Conservation (phyloP, 2,113 vertebrate genomes). For the Galbula dea region DNA sequence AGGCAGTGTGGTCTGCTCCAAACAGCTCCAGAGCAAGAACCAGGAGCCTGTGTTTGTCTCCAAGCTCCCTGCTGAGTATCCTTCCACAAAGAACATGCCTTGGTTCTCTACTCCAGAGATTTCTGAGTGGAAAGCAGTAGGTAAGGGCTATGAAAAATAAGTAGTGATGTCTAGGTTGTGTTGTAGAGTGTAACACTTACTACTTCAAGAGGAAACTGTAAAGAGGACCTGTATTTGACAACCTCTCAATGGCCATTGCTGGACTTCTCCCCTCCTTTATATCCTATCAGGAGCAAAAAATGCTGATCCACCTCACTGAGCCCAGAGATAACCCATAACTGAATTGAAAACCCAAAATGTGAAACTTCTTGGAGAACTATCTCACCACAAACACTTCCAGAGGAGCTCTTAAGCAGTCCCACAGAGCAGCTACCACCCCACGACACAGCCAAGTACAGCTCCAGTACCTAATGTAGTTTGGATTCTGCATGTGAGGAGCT, state of each 20-base stretch:
- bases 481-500: neutral
- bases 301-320: neutral
- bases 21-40: neutral
- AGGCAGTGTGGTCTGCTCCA: slow-evolving; percentile 45
- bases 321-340: neutral
- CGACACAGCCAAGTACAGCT: neutral
- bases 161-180: neutral
- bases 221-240: neutral
- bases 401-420: neutral
- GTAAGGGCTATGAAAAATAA: neutral
- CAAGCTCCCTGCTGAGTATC: neutral
- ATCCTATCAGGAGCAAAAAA: neutral
- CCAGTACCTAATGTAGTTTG: neutral
- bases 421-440: neutral
- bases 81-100: neutral
- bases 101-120: neutral
- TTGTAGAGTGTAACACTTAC: neutral
- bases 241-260: neutral
- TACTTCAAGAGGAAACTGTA: neutral
- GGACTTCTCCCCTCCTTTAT: neutral
- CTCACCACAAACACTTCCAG: neutral
- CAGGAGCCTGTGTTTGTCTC: neutral
- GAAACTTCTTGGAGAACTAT: neutral
- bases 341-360: neutral
- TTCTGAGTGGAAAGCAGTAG: neutral